Percentiles rank a stretch among this genome's conserved stretches.
These are phyloP conservation scores for Geotrypetes seraphini DNA, from an alignment of 2,797 vertebrate genomes.

Conservation along the genomic window DNA sequence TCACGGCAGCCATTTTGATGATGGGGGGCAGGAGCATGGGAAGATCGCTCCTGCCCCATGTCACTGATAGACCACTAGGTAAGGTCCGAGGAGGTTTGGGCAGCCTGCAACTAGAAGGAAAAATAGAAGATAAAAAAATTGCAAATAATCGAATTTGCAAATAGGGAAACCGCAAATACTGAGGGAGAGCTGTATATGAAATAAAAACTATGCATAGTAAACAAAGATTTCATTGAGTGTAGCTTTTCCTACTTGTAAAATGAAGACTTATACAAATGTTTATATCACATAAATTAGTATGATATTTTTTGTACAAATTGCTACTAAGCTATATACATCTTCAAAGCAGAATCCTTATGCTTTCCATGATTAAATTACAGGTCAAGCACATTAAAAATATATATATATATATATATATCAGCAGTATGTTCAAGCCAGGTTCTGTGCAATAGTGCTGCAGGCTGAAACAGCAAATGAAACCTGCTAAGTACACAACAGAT, in stretches of 20 bases:
- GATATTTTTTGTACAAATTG: slow-evolving; percentile 58
- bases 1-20: too few relatives aligned
- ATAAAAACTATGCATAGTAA: slow-evolving; percentile 38
- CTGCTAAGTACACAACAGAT: too few relatives aligned
- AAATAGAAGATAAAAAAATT: too few relatives aligned
- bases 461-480: slow-evolving; percentile 24
- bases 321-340: slow-evolving; percentile 22
- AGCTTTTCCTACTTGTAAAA: slow-evolving; percentile 31
- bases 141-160: too few relatives aligned
- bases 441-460: slow-evolving; percentile 23
- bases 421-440: slow-evolving; percentile 41
- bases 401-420: slow-evolving; percentile 38
- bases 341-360: slow-evolving; percentile 27
- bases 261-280: slow-evolving; percentile 27
- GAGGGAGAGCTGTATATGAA: too few relatives aligned
- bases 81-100: too few relatives aligned
- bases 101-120: too few relatives aligned
- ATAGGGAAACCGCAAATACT: too few relatives aligned
- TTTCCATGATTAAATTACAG: slow-evolving; percentile 25
- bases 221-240: slow-evolving; percentile 23
- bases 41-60: too few relatives aligned
- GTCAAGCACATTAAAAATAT: slow-evolving; percentile 23
- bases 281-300: slow-evolving; percentile 48
- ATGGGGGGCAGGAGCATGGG: too few relatives aligned
- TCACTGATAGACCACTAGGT: too few relatives aligned